Conservation (phyloP, 2,888 invertebrate genomes). For the Drosophila formosana region DNA sequence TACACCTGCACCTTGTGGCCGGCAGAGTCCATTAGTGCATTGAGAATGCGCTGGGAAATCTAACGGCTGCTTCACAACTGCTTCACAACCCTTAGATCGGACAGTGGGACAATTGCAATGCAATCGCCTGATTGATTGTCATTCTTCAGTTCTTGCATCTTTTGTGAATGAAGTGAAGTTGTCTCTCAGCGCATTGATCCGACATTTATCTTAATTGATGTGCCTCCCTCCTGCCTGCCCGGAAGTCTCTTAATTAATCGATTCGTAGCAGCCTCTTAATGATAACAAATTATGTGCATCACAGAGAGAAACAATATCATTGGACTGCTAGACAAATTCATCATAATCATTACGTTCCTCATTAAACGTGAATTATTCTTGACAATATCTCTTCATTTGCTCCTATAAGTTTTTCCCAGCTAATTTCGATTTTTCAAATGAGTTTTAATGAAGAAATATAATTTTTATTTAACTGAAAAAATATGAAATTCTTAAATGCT, state of each 20-base stretch:
- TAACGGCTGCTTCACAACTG: constrained; percentile 5
- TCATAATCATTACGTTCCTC: neutral
- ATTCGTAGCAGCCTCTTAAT: constrained; percentile 22
- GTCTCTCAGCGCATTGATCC: constrained; percentile 52
- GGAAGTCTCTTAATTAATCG: constrained; percentile 49
- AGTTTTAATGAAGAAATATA: no score
- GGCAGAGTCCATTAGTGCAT: constrained; percentile 72
- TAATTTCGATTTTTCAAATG: neutral
- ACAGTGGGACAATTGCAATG: constrained; percentile 30
- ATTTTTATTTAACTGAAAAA: no score
- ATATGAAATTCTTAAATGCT: neutral
- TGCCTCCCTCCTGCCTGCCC: constrained; percentile 4
- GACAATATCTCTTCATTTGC: neutral
- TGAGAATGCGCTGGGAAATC: constrained; percentile 25
- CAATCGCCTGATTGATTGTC: constrained; percentile 58
- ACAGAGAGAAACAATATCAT: neutral
- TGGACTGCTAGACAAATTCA: constrained; percentile 8
- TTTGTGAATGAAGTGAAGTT: constrained; percentile 30
- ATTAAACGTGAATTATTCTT: constrained; percentile 3
- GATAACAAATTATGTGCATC: constrained; percentile 52
- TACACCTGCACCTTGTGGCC: constrained; percentile 53
- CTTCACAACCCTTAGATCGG: constrained; percentile 32
- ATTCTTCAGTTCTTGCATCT: constrained; percentile 9
- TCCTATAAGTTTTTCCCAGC: neutral
- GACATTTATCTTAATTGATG: constrained; percentile 75